Percentiles rank a stretch among this genome's conserved stretches.
These are phyloP conservation scores for Harpagoxenus sublaevis DNA, from an alignment of 2,888 invertebrate genomes.

Conservation along the genomic window DNA sequence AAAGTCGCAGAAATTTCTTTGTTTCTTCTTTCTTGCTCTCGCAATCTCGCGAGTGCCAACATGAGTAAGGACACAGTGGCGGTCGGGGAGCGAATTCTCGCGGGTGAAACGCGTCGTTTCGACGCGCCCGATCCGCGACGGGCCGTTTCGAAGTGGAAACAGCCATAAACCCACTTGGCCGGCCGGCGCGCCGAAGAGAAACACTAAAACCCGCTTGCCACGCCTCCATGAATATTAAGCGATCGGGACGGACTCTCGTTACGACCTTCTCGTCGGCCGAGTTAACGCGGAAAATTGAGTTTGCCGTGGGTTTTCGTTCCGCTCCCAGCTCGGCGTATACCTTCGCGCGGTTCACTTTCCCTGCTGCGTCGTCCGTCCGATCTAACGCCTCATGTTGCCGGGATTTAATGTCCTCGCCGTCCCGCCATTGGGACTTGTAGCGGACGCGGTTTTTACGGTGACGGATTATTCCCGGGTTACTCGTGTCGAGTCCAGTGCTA, in stretches of 20 bases:
- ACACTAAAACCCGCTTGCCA: slow-evolving; percentile 50
- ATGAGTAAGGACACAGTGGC: not conserved
- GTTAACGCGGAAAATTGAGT: slow-evolving; percentile 69
- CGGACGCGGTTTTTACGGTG: slow-evolving; percentile 38
- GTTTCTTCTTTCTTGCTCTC: not conserved
- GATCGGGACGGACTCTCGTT: slow-evolving; percentile 65
- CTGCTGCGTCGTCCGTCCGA: slow-evolving; percentile 9
- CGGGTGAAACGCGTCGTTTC: not conserved
- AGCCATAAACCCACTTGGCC: slow-evolving; percentile 66
- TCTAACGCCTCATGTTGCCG: slow-evolving; percentile 18
- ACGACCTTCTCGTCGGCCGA: slow-evolving; percentile 60
- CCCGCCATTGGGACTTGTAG: slow-evolving; percentile 35
- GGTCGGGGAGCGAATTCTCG: slow-evolving; percentile 36
- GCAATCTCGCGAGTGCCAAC: not conserved
- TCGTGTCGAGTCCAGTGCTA: slow-evolving; percentile 40
- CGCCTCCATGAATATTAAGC: slow-evolving; percentile 68
- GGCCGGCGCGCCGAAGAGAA: slow-evolving; percentile 50
- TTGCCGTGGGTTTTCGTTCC: slow-evolving; percentile 60
- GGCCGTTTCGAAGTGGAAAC: slow-evolving; percentile 67
- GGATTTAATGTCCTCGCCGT: slow-evolving; percentile 27
- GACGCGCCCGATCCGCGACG: slow-evolving; percentile 57
- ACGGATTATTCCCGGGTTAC: slow-evolving; percentile 55
- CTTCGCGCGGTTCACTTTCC: slow-evolving; percentile 34
- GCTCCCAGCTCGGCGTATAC: slow-evolving; percentile 16
- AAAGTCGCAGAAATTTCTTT: not conserved